Conservation (phyloP, 2,113 vertebrate genomes). For the Eolophus roseicapilla region DNA sequence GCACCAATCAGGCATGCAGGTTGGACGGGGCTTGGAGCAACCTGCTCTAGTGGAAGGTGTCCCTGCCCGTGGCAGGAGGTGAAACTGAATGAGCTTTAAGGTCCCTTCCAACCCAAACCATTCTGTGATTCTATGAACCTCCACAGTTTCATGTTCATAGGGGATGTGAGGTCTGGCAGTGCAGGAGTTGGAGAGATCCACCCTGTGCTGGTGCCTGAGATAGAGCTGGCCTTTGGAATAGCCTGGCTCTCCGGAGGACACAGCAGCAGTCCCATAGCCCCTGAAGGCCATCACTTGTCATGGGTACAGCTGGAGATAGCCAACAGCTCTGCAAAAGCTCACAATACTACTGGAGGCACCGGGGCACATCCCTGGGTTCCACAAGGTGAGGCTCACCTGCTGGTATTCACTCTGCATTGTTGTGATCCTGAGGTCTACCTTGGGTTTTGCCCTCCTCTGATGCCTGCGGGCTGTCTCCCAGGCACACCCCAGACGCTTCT, state of each 20-base stretch:
- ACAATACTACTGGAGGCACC: fast-evolving
- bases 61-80: not conserved
- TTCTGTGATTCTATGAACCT: not conserved
- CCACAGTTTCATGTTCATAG: not conserved
- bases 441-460: not conserved
- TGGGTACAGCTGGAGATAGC: not conserved
- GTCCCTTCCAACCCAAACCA: not conserved
- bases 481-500: not conserved
- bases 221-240: not conserved
- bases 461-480: too few species aligned
- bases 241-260: fast-evolving
- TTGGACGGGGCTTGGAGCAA: not conserved
- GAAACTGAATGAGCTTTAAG: not conserved
- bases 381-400: not conserved
- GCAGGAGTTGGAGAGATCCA: not conserved
- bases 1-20: not conserved
- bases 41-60: not conserved
- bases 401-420: fast-evolving
- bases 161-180: too few species aligned
- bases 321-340: not conserved
- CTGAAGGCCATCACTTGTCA: not conserved
- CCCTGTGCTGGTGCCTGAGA: not conserved
- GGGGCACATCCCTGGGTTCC: not conserved
- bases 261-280: too few species aligned
- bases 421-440: not conserved